Evolutionary conservation across 1,140 invertebrate species (phyloP).

Genomic region (Zaprionus lachaisei): DNA sequence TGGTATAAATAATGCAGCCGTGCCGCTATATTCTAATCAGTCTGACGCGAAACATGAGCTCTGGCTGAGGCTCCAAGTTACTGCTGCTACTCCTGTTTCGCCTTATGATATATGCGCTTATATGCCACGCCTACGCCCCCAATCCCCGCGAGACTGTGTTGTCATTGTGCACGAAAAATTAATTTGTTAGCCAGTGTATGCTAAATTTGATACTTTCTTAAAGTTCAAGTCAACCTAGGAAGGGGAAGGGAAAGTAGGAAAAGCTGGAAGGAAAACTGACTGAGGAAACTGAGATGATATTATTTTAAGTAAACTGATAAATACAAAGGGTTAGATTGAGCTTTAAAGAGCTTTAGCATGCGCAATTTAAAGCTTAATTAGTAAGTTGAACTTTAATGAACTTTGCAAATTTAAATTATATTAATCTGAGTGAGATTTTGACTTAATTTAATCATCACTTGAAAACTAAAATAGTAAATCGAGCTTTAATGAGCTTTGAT

Average conservation of each 20-base stretch:
- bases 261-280: not conserved
- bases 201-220: conserved; percentile 53
- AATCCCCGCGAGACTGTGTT: conserved; percentile 36
- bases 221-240: conserved; percentile 21
- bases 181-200: conserved; percentile 65
- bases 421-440: not conserved
- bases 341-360: not conserved
- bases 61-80: not conserved
- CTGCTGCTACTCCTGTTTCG: conserved; percentile 13
- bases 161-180: conserved; percentile 69
- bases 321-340: too few relatives aligned
- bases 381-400: not conserved
- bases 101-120: conserved; percentile 57
- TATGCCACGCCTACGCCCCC: conserved; percentile 11
- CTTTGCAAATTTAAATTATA: too few relatives aligned
- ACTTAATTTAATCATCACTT: not conserved
- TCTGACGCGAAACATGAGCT: conserved; percentile 75
- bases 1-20: conserved; percentile 70
- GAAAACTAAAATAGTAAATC: too few relatives aligned
- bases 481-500: not conserved
- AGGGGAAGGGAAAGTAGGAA: not conserved
- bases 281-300: not conserved
- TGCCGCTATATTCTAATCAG: conserved; percentile 80
- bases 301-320: not conserved
- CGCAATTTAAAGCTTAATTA: not conserved